phyloP scores from a whole-genome alignment of 2,113 vertebrate species.

The Prunella fulvescens region DNA sequence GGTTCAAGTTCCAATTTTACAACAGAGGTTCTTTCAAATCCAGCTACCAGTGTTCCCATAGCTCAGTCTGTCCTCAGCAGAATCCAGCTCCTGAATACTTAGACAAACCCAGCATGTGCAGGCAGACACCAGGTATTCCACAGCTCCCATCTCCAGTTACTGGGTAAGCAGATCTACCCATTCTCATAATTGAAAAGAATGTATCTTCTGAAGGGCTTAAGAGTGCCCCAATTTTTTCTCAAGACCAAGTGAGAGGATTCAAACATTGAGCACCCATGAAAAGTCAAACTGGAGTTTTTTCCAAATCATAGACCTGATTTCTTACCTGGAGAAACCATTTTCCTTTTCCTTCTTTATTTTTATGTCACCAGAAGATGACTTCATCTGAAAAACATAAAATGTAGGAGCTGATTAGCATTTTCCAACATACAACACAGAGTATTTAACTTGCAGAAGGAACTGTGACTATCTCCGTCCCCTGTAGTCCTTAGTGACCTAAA shows the following conservation, averaged over 20 bases:
- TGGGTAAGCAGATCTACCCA: background rate
- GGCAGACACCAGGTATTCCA: background rate
- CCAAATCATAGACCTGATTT: background rate
- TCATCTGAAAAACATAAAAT: constrained; percentile 76
- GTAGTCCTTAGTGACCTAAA: background rate
- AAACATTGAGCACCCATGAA: background rate
- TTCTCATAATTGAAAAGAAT: rapidly evolving
- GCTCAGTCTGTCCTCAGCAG: background rate
- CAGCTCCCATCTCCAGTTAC: background rate
- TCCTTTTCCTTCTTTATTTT: constrained; percentile 92
- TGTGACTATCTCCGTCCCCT: background rate
- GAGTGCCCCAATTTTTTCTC: background rate
- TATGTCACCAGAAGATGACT: constrained; percentile 77
- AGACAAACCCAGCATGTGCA: background rate
- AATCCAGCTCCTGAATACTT: background rate
- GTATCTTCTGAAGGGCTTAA: background rate
- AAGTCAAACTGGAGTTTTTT: background rate
- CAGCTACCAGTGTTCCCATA: background rate
- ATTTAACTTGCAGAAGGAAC: background rate
- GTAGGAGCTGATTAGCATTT: background rate
- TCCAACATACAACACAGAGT: background rate
- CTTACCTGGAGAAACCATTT: constrained; percentile 93
- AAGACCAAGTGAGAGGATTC: background rate
- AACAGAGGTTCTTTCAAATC: background rate
- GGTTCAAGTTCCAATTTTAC: background rate